phyloP scores from a whole-genome alignment of 2,888 invertebrate genomes.

The Villa cingulata region DNA sequence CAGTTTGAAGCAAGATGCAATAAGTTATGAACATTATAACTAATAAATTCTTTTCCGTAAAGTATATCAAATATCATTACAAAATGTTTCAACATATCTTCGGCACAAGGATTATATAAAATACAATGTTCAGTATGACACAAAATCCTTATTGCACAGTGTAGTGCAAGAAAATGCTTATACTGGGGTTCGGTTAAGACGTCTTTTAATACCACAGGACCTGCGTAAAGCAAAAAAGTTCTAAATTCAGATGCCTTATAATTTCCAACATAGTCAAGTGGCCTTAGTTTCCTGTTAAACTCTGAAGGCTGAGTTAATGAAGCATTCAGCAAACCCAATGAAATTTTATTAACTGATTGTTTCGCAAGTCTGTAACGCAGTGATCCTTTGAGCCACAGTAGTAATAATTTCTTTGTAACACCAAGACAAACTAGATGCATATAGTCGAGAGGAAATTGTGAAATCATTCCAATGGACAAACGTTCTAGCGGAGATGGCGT shows the following conservation, averaged over 20 bases:
- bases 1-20: conserved; percentile 12
- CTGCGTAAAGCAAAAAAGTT: no score
- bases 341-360: background rate
- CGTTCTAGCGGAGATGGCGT: background rate
- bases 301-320: no score
- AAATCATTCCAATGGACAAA: background rate
- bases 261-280: conserved; percentile 11
- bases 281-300: conserved; percentile 12
- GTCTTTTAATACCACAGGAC: conserved; percentile 5
- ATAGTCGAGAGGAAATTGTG: conserved; percentile 1
- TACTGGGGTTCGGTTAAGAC: conserved; percentile 10
- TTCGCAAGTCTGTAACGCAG: no score
- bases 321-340: no score
- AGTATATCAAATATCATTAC: conserved; percentile 9
- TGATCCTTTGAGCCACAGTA: no score
- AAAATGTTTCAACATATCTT: conserved; percentile 11
- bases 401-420: no score
- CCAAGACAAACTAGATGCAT: no score
- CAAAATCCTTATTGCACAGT: conserved; percentile 1
- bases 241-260: conserved; percentile 13
- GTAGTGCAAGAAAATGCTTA: conserved; percentile 6
- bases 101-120: background rate
- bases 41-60: conserved; percentile 9
- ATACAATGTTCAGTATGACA: background rate
- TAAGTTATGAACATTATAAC: conserved; percentile 12